These are phyloP conservation scores for Halcyon chelicuti DNA, from an alignment of 2,797 vertebrate genomes.

Conservation along the genomic window DNA sequence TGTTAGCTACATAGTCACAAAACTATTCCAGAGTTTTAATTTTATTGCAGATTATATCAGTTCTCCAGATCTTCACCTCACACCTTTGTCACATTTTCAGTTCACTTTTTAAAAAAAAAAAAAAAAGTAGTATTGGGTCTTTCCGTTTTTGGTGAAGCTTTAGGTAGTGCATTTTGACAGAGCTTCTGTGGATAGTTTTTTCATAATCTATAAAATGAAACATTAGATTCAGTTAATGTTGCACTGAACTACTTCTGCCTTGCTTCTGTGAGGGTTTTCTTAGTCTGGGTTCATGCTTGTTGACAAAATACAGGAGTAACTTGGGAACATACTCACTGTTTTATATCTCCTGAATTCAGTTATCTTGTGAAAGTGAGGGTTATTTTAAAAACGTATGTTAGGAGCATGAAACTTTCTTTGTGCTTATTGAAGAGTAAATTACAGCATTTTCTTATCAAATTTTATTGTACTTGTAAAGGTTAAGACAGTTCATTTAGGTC, in stretches of 20 bases:
- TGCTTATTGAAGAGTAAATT: not conserved
- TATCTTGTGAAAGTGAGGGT: not conserved
- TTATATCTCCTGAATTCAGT: not conserved
- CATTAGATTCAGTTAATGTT: not conserved
- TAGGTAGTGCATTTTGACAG: not conserved
- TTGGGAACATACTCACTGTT: not conserved
- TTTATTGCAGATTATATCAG: not conserved
- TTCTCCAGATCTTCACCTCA: not conserved
- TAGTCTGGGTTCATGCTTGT: not conserved
- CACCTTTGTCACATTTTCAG: not conserved
- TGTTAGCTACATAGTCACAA: not conserved
- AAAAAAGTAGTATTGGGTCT: not conserved
- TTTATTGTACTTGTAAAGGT: not conserved
- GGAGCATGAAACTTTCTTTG: not conserved
- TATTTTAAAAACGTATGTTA: not conserved
- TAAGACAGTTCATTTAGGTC: not conserved
- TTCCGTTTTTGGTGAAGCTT: not conserved
- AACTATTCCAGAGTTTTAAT: not conserved
- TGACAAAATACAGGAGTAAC: not conserved
- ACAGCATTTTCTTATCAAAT: not conserved
- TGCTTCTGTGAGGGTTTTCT: not conserved
- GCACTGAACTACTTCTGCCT: not conserved
- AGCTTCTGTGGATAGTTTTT: not conserved
- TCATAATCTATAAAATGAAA: not conserved
- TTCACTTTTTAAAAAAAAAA: not conserved